Evolutionary conservation across 2,797 vertebrate genomes (phyloP).

Genomic region (Microcaecilia unicolor): DNA sequence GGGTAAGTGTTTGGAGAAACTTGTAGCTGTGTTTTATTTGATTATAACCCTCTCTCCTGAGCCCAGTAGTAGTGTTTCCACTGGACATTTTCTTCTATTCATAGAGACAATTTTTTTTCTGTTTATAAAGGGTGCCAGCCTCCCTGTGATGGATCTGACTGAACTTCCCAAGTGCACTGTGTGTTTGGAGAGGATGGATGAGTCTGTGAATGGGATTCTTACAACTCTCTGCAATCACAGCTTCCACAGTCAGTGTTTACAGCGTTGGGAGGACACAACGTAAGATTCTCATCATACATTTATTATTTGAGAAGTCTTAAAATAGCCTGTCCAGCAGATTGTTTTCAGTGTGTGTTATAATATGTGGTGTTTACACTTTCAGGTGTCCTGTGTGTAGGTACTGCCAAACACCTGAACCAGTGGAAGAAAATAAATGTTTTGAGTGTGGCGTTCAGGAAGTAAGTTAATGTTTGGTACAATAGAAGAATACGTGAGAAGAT

Average conservation of each 20-base stretch:
- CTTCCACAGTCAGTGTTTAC: constrained; percentile 95
- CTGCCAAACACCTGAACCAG: constrained; percentile 93
- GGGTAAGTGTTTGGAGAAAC: no score
- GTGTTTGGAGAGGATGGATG: constrained; percentile 96
- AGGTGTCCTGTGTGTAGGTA: constrained; percentile 96
- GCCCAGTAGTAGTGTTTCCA: rapidly evolving
- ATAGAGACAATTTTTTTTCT: background rate
- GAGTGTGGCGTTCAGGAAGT: constrained; percentile 97
- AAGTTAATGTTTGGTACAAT: constrained; percentile 47
- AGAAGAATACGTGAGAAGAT: no score
- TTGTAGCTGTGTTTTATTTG: no score
- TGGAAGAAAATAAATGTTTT: constrained; percentile 97
- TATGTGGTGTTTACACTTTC: constrained; percentile 4
- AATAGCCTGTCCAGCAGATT: background rate
- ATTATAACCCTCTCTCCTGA: background rate
- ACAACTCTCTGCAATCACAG: constrained; percentile 97
- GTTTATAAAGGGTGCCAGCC: constrained; percentile 76
- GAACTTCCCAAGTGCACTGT: constrained; percentile 95
- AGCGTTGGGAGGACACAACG: constrained; percentile 96
- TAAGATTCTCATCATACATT: no score
- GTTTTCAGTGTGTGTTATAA: background rate
- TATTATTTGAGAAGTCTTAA: no score
- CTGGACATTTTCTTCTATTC: background rate
- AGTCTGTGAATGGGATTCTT: constrained; percentile 91
- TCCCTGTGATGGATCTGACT: constrained; percentile 94